Percentiles rank a stretch among this genome's conserved stretches.
Conservation (phyloP, 1,140 invertebrate species). For the Drosophila nebulosa region DNA sequence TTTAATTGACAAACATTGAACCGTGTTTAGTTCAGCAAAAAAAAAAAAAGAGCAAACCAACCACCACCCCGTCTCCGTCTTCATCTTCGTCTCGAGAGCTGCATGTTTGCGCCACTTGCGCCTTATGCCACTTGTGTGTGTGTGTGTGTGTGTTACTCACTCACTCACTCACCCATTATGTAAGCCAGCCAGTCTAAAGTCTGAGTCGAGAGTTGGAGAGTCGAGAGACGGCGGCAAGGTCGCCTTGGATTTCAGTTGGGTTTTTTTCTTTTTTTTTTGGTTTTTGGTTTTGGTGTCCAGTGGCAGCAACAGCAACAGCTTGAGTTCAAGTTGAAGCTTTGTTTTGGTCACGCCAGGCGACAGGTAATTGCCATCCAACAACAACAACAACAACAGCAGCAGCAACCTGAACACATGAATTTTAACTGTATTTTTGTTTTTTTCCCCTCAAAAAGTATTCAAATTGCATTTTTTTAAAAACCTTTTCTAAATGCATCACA, state of each 20-base stretch:
- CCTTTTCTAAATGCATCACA: not conserved
- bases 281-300: slow-evolving; percentile 28
- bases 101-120: not conserved
- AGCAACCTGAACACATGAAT: not conserved
- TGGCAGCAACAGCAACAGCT: slow-evolving; percentile 44
- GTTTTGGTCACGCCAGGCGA: slow-evolving; percentile 56
- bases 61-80: not conserved
- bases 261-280: not conserved
- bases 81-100: not conserved
- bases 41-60: not conserved
- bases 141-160: not conserved
- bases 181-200: slow-evolving; percentile 24
- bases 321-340: slow-evolving; percentile 62
- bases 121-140: not conserved
- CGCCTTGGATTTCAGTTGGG: slow-evolving; percentile 37
- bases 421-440: not conserved
- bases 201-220: too few species aligned
- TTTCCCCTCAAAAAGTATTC: not conserved
- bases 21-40: not conserved
- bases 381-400: not conserved
- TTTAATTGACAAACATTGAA: slow-evolving; percentile 67
- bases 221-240: slow-evolving; percentile 46
- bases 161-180: slow-evolving; percentile 30
- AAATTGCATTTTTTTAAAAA: not conserved
- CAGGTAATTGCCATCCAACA: slow-evolving; percentile 42